Evolutionary conservation across 2,888 invertebrate species (phyloP).

Genomic region (Drosophila robusta): DNA sequence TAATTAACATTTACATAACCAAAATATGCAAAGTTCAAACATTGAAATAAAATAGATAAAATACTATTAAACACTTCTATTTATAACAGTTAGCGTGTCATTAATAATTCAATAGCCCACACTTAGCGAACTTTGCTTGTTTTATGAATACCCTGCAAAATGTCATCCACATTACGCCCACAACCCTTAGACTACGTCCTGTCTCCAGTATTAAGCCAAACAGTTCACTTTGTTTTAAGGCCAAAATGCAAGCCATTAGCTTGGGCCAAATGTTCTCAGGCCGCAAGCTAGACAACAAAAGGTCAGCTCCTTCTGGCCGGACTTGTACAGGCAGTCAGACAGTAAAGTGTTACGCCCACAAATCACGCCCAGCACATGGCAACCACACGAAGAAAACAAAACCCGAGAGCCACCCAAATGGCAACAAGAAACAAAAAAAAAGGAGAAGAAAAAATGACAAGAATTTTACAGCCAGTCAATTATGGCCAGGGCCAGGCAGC

Average conservation of each 20-base stretch:
- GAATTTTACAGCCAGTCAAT: constrained; percentile 79
- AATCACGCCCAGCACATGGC: constrained; percentile 69
- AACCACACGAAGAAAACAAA: constrained; percentile 47
- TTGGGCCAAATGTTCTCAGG: constrained; percentile 54
- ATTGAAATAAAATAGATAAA: too few species aligned
- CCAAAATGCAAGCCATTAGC: constrained; percentile 64
- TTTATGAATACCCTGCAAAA: constrained; percentile 22
- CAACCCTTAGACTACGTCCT: not conserved
- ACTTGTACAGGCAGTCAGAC: constrained; percentile 35
- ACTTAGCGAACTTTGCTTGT: not conserved
- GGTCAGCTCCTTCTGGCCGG: constrained; percentile 42
- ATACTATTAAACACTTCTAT: not conserved
- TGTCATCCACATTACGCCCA: constrained; percentile 31
- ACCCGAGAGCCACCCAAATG: constrained; percentile 42
- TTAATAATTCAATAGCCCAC: not conserved
- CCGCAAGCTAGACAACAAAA: constrained; percentile 73
- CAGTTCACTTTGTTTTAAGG: constrained; percentile 38
- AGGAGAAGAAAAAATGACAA: constrained; percentile 59
- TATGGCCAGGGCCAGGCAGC: constrained; percentile 54
- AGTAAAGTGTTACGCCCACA: constrained; percentile 74
- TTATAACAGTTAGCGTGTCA: not conserved
- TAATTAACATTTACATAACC: too few species aligned
- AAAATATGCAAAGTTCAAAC: too few species aligned
- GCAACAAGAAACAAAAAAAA: constrained; percentile 25
- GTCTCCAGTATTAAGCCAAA: constrained; percentile 10